Base-by-base conservation (phyloP, 2,888 invertebrate genomes). In the Lithodes maja region DNA sequence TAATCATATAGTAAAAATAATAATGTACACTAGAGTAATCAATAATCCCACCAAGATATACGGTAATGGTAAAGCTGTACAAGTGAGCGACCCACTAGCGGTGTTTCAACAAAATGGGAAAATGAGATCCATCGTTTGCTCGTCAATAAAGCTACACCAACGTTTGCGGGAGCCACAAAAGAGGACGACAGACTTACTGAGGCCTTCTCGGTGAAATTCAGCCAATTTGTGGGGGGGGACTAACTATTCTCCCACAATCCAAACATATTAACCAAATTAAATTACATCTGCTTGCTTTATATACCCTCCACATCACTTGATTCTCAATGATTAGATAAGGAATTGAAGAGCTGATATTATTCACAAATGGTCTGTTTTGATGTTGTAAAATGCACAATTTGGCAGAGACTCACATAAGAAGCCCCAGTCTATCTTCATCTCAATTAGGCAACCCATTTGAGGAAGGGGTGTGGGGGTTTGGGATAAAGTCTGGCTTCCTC, bases 81-180 rank as follows among this genome's bases (percentile, higher is more conserved):
- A 71, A n/a, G 12, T 3, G 3, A 71, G 17, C 71, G n/a, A 71
- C 71, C 12, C 71, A 71, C n/a, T 71, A 71, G 71, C 71, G 71
- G 61, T 71, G 3, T n/a, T 3, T 71, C 71, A n/a, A 71, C 71
- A 71, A 75, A 83, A 75, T 75, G 74, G 83, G 83, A 54, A 68
- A 83, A 83, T 83, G 83, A 83, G 83, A 83, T 83, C 83, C 83
- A 33, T 83, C 83, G 83, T 83, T 83, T 9, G 75, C 55, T 54
- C 68, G 15, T 83, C 53, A 55, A 75, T 83, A 83, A 83, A 83
- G 83, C 83, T 83, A 83, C 75, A 83, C 83, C 83, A 83, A 74
- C 71, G 52, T 83, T 71, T 52, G 69, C 52, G 52, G 83, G 53
- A 61, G 61, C 61, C 61, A 7, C 5, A 5, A 5, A 7, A 12